Base-by-base conservation (phyloP, 2,113 vertebrate species). In the Clarias magur region DNA sequence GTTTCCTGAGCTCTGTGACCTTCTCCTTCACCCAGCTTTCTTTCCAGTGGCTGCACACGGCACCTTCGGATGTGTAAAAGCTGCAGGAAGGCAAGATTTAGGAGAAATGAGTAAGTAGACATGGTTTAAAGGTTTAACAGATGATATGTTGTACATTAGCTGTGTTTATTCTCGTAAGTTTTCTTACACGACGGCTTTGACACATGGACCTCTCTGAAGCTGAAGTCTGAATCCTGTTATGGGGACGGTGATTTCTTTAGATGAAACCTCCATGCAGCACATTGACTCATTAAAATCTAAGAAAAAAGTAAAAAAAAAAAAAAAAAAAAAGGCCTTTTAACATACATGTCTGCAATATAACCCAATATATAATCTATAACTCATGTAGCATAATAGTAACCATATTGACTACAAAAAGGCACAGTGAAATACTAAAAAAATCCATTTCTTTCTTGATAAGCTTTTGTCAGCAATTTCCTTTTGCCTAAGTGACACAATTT, bases 151-250 rank as follows among this genome's bases (percentile, higher is more conserved):
- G 3, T 54, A n/a, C 7, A 56, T 0, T 48, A 48, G 6, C 5
- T 81, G 1, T 0, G 4, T 72, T 19, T 16, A 53, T 9, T n/a
- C n/a, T n/a, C n/a, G n/a, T 57, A 16, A 57, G 70, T 72, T 59
- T 3, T 0, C 93, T 93, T 91, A 94, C 93, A 94, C 80, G 54
- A 95, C 89, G 63, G 94, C 93, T 0, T 73, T 86, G 65, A 94
- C 88, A 72, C 93, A 95, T 16, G 90, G 93, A 10, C 8, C 2
- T 21, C 30, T 34, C 30, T 34, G 30, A 34, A 0, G 68, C 23
- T 88, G 76, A 13, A 85, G 2, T 72, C 19, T 53, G n/a, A 88
- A 88, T 19, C 83, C 87, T 59, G 83, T 82, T 91, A 95, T 95
- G 54, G 92, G 86, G 38, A 75, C 85, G 0, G 56, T 90, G 87